phyloP scores from a whole-genome alignment of 2,797 vertebrate species.

The Potorous gilbertii region DNA sequence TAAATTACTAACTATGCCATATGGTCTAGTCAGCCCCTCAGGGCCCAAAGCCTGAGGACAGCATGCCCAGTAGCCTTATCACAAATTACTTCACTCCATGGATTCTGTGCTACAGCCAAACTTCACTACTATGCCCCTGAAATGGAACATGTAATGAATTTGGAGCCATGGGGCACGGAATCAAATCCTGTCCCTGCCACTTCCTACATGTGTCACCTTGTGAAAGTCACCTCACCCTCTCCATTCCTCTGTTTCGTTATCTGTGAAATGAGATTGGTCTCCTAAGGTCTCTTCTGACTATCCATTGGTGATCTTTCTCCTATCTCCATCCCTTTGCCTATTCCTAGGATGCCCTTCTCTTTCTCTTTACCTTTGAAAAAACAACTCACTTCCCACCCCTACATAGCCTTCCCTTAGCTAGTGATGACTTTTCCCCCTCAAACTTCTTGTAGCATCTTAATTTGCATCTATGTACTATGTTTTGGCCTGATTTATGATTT shows the following conservation, averaged over 20 bases:
- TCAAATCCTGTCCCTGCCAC: background rate
- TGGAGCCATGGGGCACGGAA: background rate
- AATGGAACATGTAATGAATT: background rate
- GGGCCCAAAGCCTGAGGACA: background rate
- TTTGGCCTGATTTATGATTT: background rate
- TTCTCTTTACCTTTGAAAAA: background rate
- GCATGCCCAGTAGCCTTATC: background rate
- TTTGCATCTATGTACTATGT: background rate
- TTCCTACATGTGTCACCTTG: background rate
- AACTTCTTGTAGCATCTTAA: background rate
- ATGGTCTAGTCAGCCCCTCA: background rate
- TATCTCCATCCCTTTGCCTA: background rate
- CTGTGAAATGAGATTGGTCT: background rate
- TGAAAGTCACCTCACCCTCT: background rate
- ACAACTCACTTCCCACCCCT: background rate
- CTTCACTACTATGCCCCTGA: background rate
- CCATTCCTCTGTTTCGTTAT: background rate
- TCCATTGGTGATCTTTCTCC: background rate
- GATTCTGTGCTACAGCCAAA: background rate
- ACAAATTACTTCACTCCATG: background rate
- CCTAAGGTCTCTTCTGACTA: background rate
- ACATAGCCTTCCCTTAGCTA: background rate
- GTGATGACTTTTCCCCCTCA: too few species aligned
- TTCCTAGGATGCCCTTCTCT: background rate
- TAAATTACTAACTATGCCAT: background rate